Base-by-base conservation (phyloP, 2,113 vertebrate genomes). In the Xenopus borealis region DNA sequence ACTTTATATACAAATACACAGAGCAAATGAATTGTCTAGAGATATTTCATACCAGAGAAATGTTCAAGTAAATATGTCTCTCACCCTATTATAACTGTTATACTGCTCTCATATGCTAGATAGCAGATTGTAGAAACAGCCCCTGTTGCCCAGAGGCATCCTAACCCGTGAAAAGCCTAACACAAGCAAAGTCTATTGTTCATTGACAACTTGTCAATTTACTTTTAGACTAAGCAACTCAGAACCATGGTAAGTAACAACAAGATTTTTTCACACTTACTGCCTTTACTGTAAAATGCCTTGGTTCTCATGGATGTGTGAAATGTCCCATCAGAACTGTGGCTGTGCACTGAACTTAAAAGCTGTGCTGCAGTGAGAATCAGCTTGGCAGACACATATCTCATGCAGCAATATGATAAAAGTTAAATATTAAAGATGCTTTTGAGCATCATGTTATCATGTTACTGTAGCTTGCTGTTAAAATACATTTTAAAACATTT, bases 161-260 rank as follows among this genome's bases (percentile, higher is more conserved):
- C 63, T 87, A 93, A 94, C 91, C 92, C 91, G 89, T 92, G 91
- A 96, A 95, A 95, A 96, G 89, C 93, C 90, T 89, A 91, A 86
- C 87, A 87, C 88, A 91, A 91, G 92, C 86, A 83, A 83, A 86
- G 92, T 88, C 87, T 91, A 91, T 91, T 91, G 84, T 92, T 93
- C 91, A 92, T 91, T 91, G 91, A 94, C 92, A 94, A 91, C 87
- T 90, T 92, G 88, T 91, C 88, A 94, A 91, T 90, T 91, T 93
- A 93, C 87, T 92, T 91, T 87, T 88, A 91, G 90, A 88, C 90
- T 92, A 90, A 89, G 91, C 88, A 91, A 90, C 87, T 91, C 88
- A 90, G 90, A 91, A 91, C 92, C 89, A 91, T 88, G 89, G 84
- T 89, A 91, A 92, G 87, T 85, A 91, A 92, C 90, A 91, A 91